A percentile compares a stretch with the other conserved stretches of the same genome.
Conservation (phyloP, 2,113 vertebrate species). For the Ornithorhynchus anatinus region DNA sequence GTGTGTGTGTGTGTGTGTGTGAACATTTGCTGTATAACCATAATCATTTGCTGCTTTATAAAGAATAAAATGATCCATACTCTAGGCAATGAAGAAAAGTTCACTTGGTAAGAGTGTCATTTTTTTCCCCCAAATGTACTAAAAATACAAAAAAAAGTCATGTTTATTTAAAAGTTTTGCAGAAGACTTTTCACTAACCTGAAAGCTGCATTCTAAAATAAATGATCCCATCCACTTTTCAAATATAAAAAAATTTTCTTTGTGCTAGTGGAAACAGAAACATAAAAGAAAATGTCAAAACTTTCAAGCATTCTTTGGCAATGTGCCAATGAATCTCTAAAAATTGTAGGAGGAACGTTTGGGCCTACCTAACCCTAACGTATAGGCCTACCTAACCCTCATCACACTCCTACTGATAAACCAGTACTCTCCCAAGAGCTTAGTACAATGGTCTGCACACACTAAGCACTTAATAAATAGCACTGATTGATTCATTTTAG, state of each 20-base stretch:
- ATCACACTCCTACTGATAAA: too few species aligned
- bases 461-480: too few species aligned
- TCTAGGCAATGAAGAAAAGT: not conserved
- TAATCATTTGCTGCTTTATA: not conserved
- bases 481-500: too few species aligned
- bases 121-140: not conserved
- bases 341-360: too few species aligned
- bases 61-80: not conserved
- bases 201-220: not conserved
- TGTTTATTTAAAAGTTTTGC: not conserved
- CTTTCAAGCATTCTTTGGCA: not conserved
- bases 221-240: not conserved
- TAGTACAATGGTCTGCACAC: too few species aligned
- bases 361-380: too few species aligned
- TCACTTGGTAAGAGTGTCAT: not conserved
- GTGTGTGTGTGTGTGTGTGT: not conserved
- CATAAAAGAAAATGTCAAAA: not conserved
- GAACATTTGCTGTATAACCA: too few species aligned
- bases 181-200: not conserved
- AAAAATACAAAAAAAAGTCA: not conserved
- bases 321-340: too few species aligned
- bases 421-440: too few species aligned
- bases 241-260: not conserved
- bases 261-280: not conserved
- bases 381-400: too few species aligned